Evolutionary conservation across 2,888 invertebrate genomes (phyloP), one percentile per base, ranked within the genome.

Genomic region (Pandemis corylana): DNA sequence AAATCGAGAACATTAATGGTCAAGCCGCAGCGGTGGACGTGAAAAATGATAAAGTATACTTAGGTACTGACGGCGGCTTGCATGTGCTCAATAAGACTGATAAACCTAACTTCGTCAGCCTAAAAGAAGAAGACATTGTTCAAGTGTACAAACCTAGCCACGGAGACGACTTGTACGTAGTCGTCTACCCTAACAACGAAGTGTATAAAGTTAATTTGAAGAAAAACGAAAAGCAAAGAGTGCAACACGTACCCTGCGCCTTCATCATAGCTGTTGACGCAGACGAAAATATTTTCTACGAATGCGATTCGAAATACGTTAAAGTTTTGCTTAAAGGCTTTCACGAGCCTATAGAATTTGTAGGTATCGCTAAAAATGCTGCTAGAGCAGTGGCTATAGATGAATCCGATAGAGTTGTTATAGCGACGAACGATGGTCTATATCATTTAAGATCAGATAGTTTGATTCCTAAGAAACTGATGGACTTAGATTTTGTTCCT

Each of bases 291-390:
- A 78, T 94, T 4, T 94, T 81, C 74, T 94, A 91, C 51, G 94
- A 94, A 83, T 94, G 94, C 68, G 93, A 93, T 82, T 91, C 94
- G 0, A 94, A 94, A 69, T 94, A 93, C 53, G 89, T 94, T 3
- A 94, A 93, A 77, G 88, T 94, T 59, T 72, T 94, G 70, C 79
- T 93, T 0, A 92, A 87, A 86, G 93, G 87, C 62, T 94, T 92
- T 70, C 86, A 89, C 70, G 94, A 94, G 61, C 90, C 94, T 0
- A 85, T 94, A 56, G 94, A 94, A 64, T 94, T 87, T 83, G 91
- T 90, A 42, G 94, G 94, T 5, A 85, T 94, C 7, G 80, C 86
- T 0, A 94, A 91, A 71, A 91, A 93, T 78, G 82, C 90, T 5
- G 93, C 92, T 0, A 85, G 93, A 80, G 93, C 93, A 0, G 82